Base-by-base conservation (phyloP, 1,140 invertebrate genomes). In the Tribolium castaneum region DNA sequence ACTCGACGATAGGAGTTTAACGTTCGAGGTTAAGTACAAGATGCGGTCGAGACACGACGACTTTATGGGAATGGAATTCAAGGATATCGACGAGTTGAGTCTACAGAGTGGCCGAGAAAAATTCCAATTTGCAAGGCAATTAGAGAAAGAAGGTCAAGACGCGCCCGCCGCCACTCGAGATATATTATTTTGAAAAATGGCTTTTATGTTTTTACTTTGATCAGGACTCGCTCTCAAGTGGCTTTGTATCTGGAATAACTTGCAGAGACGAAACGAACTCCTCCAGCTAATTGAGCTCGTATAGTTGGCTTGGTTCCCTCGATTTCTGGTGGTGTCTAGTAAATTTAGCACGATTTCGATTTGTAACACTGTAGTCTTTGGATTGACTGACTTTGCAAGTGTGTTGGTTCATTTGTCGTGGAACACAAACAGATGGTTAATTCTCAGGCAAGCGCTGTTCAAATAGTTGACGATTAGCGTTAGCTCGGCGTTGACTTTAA, bases 31-130 rank as follows among this genome's bases (percentile, higher is more conserved):
- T 66, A 35, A 66, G 59, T 25, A 10, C 3, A 62, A 66, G 59
- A 66, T 66, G 59, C 30, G 59, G 59, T 66, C 59, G 59, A 66
- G 59, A 66, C 59, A n/a, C 16, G 16, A 19, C 16, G 54, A 59
- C 54, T 45, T 45, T 45, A 45, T 45, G 39, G 39, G 39, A 45
- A 45, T 45, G 39, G 39, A 45, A 45, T 52, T 52, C 54, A 59
- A 59, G 54, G 54, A 25, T 45, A 45, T 45, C 39, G 39, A 45
- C 39, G 39, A 10, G 39, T 45, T 45, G 39, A 10, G 39, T 45
- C n/a, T 45, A 45, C 39, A 45, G 39, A 45, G 39, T 45, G 39
- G 39, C 39, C 39, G 39, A 45, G 39, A 45, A 45, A 45, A 45
- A 45, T 45, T 45, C 34, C n/a, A 10, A 45, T 9, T 45, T n/a